Base-by-base conservation (phyloP, 2,113 vertebrate species). In the Chrysochloris asiatica region DNA sequence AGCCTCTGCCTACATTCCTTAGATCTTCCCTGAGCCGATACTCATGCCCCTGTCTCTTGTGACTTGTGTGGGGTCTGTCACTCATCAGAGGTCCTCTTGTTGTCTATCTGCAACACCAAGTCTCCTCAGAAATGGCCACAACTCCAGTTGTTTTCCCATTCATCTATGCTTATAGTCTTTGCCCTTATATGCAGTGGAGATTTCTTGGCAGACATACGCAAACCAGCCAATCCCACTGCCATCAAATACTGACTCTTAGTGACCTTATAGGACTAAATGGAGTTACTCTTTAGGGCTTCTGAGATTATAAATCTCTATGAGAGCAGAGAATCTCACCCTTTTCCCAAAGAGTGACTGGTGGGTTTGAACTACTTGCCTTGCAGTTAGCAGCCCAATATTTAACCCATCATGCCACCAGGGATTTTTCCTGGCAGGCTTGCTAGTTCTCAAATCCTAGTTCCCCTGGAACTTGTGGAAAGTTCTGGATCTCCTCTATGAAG, bases 71-170 rank as follows among this genome's bases (percentile, higher is more conserved):
- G n/a, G 61, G 8, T 19, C 36, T 28, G 16, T 38, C 24, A 5
- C 48, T 16, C 22, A 63, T 89, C 48, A 13, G n/a, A 77, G 83
- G 10, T 2, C 6, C 14, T 8, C 63, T 71, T 28, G 56, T 10
- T n/a, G n/a, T n/a, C n/a, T n/a, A n/a, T n/a, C n/a, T n/a, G 0
- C 2, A 33, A 14, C 56, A 28, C 10, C 11, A 28, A n/a, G 33
- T 76, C 63, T 52, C 52, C 59, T 59, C 6, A 3, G 47, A 38
- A 33, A 36, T 24, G 26, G 76, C 61, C 56, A 13, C 2, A 24
- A 48, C 43, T 45, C 19, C 19, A 43, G 47, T 1, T 24, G 50
- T 4, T 19, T 47, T 71, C 50, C 33, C 14, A 26, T 21, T 28
- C 19, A 1, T 28, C 47, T 28, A 67, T 1, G 22, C 50, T 48